Conservation (phyloP, 2,113 vertebrate genomes). For the Triplophysa dalaica region DNA sequence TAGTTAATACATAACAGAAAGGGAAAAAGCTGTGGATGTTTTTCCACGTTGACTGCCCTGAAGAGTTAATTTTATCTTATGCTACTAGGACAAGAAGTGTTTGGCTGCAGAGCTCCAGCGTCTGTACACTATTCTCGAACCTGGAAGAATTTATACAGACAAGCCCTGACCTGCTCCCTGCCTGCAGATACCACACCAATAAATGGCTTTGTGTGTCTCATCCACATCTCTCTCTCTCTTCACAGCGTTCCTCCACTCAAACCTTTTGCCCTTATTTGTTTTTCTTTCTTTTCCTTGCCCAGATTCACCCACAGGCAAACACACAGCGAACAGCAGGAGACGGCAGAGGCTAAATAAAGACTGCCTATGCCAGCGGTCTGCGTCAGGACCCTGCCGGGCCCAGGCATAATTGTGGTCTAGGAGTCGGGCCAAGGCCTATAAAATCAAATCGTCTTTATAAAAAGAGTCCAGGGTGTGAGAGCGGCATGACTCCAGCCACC, state of each 20-base stretch:
- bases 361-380: constrained; percentile 24
- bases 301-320: constrained; percentile 31
- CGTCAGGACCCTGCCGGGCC: constrained; percentile 22
- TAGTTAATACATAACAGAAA: too few species aligned
- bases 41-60: neutral
- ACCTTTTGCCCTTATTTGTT: neutral
- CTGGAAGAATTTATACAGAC: constrained; percentile 62
- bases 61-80: constrained; percentile 13
- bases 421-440: constrained; percentile 53
- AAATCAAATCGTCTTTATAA: constrained; percentile 54
- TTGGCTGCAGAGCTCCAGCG: constrained; percentile 35
- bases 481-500: constrained; percentile 34
- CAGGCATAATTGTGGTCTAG: constrained; percentile 46
- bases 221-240: neutral
- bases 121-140: constrained; percentile 63
- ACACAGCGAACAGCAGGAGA: constrained; percentile 30
- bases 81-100: constrained; percentile 42
- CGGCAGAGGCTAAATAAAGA: constrained; percentile 49
- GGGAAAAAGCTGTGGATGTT: neutral
- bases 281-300: neutral
- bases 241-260: neutral
- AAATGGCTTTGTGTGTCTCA: constrained; percentile 17
- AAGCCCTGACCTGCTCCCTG: constrained; percentile 58
- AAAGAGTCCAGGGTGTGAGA: constrained; percentile 46
- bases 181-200: constrained; percentile 41